Evolutionary conservation across 2,113 vertebrate species (phyloP), one percentile per base, ranked within the genome.

Genomic region (Notiomystis cincta): DNA sequence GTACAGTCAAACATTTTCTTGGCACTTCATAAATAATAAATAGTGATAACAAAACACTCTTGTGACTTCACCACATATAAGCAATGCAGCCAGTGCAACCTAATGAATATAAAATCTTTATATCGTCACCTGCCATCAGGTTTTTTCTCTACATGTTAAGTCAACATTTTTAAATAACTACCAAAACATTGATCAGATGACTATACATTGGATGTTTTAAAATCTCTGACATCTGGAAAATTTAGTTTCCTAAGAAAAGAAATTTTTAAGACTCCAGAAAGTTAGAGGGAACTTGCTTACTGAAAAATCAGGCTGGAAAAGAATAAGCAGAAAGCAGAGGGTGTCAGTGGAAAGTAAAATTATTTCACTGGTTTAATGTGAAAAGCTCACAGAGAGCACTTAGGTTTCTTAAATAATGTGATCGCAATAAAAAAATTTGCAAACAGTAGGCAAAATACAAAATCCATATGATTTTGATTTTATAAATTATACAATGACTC

Each of bases 391-490:
- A 79, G 64, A 92, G 89, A 87, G 22, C 7, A 58, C 15, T 92
- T 62, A 5, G 3, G 35, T 76, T 95, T 89, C 44, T 62, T 57
- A 40, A 95, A 84, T 88, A 81, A 73, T 60, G 13, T 53, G 31
- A 88, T 61, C 37, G 23, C 37, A 57, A 40, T 35, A 38, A 71
- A 90, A 88, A 84, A 61, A 50, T 2, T 44, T 81, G 71, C 38
- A 48, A 81, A 84, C 7, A 44, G 37, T 78, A 67, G 12, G 40
- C 40, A 91, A 87, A 89, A 40, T 11, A 79, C 11, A 89, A 87
- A 77, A 67, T 13, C 64, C 89, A 89, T 33, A 82, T 60, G 72
- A 95, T 84, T 89, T 91, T 91, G 58, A 84, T 94, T 95, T 91
- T 87, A 23, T 75, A 81, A 96, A 91, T 87, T 82, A 65, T 56